phyloP scores from a whole-genome alignment of 2,113 vertebrate species.

The Tricholaema leucomelas region DNA sequence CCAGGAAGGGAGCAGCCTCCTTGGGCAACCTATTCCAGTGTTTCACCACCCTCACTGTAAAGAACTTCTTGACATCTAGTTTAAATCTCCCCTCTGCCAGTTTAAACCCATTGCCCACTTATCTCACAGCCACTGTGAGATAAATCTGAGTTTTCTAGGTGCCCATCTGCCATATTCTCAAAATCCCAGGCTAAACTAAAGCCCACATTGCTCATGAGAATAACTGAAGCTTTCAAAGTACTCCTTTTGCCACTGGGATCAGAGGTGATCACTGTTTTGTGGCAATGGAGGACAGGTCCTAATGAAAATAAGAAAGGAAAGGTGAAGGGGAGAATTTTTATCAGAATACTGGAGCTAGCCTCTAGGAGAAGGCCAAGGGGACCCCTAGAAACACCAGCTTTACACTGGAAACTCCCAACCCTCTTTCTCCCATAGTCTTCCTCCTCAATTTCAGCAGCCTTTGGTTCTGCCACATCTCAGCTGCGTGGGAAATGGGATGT shows the following conservation, averaged over 20 bases:
- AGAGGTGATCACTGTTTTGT: not conserved
- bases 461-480: not conserved
- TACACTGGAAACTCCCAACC: fast-evolving
- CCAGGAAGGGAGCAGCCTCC: too few relatives aligned
- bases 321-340: not conserved
- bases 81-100: too few relatives aligned
- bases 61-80: too few relatives aligned
- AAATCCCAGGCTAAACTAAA: not conserved
- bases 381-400: not conserved
- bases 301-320: not conserved
- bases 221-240: not conserved
- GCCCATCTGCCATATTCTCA: not conserved
- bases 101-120: not conserved
- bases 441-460: not conserved
- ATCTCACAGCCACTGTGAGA: not conserved
- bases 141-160: not conserved
- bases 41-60: too few relatives aligned
- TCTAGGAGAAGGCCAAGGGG: not conserved
- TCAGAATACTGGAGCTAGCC: not conserved
- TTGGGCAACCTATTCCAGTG: too few relatives aligned
- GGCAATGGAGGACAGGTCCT: not conserved
- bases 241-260: not conserved
- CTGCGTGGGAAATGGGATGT: not conserved
- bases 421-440: not conserved
- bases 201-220: not conserved